Percentiles rank a stretch among this genome's conserved stretches.
Conservation (phyloP, 2,797 vertebrate genomes). For the Hydrolagus colliei region DNA sequence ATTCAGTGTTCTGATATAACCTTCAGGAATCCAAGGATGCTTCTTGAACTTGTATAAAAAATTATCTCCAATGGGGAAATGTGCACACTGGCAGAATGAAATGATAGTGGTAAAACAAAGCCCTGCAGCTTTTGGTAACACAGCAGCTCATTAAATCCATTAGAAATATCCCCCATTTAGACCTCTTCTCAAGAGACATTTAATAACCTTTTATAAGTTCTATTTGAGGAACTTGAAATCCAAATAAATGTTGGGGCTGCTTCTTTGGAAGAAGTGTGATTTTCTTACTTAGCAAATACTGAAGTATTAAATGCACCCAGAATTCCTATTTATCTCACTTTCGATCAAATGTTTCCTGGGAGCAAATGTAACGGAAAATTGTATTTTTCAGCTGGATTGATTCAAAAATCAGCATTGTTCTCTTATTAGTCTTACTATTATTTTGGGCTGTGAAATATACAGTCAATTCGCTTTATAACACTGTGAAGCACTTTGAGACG, state of each 20-base stretch:
- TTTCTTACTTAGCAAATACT: background rate
- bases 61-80: background rate
- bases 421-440: too few species aligned
- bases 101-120: slow-evolving; percentile 54
- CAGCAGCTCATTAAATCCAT: slow-evolving; percentile 52
- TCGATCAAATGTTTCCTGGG: background rate
- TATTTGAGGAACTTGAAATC: slow-evolving; percentile 48
- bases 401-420: background rate
- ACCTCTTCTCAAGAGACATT: slow-evolving; percentile 51
- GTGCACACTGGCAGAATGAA: slow-evolving; percentile 41
- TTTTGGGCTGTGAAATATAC: too few species aligned
- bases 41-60: background rate
- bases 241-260: slow-evolving; percentile 47
- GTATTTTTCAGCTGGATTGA: background rate
- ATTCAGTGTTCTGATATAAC: background rate
- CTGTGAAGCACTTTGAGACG: too few species aligned
- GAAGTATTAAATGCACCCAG: background rate
- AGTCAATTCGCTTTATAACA: too few species aligned
- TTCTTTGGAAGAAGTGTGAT: background rate
- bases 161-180: slow-evolving; percentile 50
- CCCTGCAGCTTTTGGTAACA: slow-evolving; percentile 52
- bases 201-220: slow-evolving; percentile 59
- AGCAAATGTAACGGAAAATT: background rate
- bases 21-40: background rate
- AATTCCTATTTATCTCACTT: background rate